These are phyloP conservation scores for Liposcelis brunnea DNA, from an alignment of 2,888 invertebrate genomes.

Conservation along the genomic window DNA sequence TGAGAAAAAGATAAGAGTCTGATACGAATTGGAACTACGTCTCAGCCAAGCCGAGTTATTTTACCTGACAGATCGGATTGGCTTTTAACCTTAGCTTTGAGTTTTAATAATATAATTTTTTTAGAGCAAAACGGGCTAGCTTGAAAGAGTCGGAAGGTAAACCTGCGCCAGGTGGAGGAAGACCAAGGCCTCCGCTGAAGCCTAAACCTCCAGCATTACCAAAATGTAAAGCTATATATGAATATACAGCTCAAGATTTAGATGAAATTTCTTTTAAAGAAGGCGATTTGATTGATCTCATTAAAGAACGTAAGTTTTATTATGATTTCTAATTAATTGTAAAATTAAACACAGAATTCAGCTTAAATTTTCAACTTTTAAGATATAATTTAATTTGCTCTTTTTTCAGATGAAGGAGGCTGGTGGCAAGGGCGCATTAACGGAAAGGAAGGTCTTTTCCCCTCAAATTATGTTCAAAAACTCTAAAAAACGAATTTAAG, in stretches of 20 bases:
- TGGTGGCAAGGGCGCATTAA: conserved; percentile 46
- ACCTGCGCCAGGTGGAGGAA: conserved; percentile 25
- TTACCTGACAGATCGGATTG: no score
- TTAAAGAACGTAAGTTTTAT: conserved; percentile 34
- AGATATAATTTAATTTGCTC: background rate
- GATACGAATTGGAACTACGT: no score
- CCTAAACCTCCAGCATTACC: conserved; percentile 29
- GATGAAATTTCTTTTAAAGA: conserved; percentile 43
- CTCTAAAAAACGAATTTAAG: conserved; percentile 19
- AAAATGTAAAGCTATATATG: conserved; percentile 35
- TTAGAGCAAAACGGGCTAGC: conserved; percentile 19
- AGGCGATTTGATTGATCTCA: conserved; percentile 40
- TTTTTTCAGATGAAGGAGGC: conserved; percentile 39
- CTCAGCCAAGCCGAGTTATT: no score
- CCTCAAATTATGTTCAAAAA: conserved; percentile 42
- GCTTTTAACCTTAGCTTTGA: no score
- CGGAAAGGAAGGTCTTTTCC: conserved; percentile 41
- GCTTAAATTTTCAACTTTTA: background rate
- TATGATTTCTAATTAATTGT: background rate
- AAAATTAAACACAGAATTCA: background rate
- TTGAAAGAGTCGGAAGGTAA: conserved; percentile 10
- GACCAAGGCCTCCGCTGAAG: conserved; percentile 25
- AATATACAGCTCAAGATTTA: conserved; percentile 44
- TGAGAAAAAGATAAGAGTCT: no score
- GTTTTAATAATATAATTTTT: no score